These are phyloP conservation scores for Drosophila hydei DNA, from an alignment of 1,140 invertebrate genomes.

Conservation along the genomic window DNA sequence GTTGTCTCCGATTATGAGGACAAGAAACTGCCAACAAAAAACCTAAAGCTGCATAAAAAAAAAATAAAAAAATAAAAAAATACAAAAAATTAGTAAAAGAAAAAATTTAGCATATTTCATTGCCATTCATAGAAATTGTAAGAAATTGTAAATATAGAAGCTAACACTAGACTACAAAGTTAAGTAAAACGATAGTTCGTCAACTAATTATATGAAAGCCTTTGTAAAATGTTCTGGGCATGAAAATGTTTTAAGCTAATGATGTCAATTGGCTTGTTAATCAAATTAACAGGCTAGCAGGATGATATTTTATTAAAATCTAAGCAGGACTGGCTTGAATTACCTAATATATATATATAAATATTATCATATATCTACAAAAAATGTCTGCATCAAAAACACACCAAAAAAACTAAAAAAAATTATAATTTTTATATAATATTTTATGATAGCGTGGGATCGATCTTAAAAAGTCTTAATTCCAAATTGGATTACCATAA, in stretches of 20 bases:
- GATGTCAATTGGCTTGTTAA: slow-evolving; percentile 24
- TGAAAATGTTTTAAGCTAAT: slow-evolving; percentile 4
- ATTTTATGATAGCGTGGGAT: neutral
- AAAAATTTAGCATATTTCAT: slow-evolving; percentile 30
- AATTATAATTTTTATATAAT: neutral
- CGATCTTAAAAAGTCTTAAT: neutral
- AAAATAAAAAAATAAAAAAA: slow-evolving; percentile 16
- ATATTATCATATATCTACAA: neutral
- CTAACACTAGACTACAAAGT: slow-evolving; percentile 18
- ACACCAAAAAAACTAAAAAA: slow-evolving; percentile 1
- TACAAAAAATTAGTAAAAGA: neutral
- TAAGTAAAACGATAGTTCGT: neutral
- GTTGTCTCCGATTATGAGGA: slow-evolving; percentile 1
- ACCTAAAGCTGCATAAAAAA: neutral
- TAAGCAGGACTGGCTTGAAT: neutral
- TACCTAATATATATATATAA: neutral
- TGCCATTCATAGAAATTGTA: slow-evolving; percentile 42
- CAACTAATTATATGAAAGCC: neutral
- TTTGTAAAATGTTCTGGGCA: slow-evolving; percentile 5
- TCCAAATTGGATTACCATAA: neutral
- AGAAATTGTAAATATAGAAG: slow-evolving; percentile 20
- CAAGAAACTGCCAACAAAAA: slow-evolving; percentile 29
- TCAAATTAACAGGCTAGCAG: slow-evolving; percentile 15
- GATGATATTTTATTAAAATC: neutral
- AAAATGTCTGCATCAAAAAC: neutral